Conservation (phyloP, 2,797 vertebrate genomes). For the Anabacerthia variegaticeps region DNA sequence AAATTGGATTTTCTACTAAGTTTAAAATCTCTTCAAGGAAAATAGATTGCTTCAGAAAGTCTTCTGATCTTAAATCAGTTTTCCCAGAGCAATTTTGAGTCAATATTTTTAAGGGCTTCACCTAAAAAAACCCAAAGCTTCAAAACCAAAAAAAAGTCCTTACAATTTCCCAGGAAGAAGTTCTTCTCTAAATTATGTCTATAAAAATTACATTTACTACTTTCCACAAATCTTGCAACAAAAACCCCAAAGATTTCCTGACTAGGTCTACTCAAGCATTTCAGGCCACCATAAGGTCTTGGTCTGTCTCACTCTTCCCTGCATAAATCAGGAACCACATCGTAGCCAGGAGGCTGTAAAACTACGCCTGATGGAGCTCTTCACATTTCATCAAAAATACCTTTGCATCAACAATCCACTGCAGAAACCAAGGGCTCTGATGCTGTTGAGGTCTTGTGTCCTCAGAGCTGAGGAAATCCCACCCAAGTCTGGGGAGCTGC, state of each 20-base stretch:
- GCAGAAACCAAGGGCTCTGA: not conserved
- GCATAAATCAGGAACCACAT: not conserved
- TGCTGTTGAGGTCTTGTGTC: accelerated
- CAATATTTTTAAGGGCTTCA: not conserved
- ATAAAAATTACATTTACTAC: not conserved
- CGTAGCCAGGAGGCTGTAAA: not conserved
- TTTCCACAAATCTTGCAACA: not conserved
- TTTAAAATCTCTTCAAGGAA: slow-evolving; percentile 46
- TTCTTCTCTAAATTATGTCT: not conserved
- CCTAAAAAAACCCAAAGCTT: not conserved
- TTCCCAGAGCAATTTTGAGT: slow-evolving; percentile 2
- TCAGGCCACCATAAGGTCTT: not conserved
- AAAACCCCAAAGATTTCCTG: not conserved
- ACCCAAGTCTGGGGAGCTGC: not conserved
- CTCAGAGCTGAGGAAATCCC: not conserved
- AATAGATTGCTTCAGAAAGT: slow-evolving; percentile 19
- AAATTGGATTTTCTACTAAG: slow-evolving; percentile 42
- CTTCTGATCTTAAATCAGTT: not conserved
- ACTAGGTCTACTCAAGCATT: not conserved
- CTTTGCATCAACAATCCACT: not conserved
- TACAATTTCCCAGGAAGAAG: not conserved
- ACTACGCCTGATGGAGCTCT: not conserved
- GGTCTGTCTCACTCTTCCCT: not conserved
- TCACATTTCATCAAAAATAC: not conserved
- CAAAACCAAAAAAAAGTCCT: not conserved